Evolutionary conservation across 1,140 invertebrate genomes (phyloP).

Genomic region (Philopotamus ludificatus): DNA sequence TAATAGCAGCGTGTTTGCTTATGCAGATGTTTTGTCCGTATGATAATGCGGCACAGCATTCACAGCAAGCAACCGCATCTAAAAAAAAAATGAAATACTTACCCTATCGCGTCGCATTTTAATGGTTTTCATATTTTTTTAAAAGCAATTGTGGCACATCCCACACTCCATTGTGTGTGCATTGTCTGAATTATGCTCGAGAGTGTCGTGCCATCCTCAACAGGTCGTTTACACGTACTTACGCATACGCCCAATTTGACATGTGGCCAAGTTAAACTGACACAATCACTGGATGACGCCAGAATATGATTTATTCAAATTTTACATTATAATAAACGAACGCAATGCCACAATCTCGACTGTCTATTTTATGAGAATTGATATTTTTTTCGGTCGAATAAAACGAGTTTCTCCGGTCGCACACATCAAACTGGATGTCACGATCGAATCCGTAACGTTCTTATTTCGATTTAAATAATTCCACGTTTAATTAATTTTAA

Average conservation of each 20-base stretch:
- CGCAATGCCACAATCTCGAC: neutral
- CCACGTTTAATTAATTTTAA: no score
- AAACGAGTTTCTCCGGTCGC: constrained; percentile 14
- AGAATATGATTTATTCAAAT: no score
- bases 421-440: no score
- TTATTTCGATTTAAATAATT: no score
- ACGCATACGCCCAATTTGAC: neutral
- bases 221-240: constrained; percentile 7
- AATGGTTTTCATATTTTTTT: no score
- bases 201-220: neutral
- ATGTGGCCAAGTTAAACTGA: no score
- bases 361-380: neutral
- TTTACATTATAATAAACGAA: no score
- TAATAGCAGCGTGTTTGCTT: neutral
- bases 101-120: no score
- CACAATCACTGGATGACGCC: no score
- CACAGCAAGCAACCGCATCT: neutral
- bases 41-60: neutral
- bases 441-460: no score
- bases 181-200: neutral
- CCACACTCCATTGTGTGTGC: neutral
- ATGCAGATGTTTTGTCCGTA: neutral
- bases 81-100: no score
- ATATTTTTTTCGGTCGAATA: neutral
- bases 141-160: constrained; percentile 1